These are phyloP conservation scores for Eumeta japonica DNA, from an alignment of 1,140 invertebrate genomes.

Conservation along the genomic window DNA sequence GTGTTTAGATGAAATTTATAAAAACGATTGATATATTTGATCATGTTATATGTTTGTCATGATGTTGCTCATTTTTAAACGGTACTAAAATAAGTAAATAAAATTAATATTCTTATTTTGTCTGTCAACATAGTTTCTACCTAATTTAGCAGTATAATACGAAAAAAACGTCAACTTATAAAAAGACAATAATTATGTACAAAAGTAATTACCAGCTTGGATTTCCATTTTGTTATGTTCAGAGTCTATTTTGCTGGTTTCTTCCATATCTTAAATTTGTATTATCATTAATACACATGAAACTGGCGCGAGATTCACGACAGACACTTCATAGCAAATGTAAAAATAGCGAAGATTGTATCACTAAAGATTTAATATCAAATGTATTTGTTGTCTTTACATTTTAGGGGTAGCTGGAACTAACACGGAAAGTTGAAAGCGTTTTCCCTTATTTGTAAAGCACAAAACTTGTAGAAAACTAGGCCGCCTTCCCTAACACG, in stretches of 20 bases:
- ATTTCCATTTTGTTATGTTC: constrained; percentile 17
- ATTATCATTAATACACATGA: constrained; percentile 19
- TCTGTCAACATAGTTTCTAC: too few species aligned
- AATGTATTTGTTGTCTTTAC: too few species aligned
- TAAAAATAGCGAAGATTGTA: constrained; percentile 14
- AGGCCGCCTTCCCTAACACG: constrained; percentile 25
- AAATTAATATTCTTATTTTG: constrained; percentile 2
- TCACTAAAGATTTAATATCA: too few species aligned
- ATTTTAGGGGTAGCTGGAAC: too few species aligned
- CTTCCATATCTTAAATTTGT: constrained; percentile 25
- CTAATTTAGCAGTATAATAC: too few species aligned
- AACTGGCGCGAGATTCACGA: constrained; percentile 39
- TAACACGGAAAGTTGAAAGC: constrained; percentile 16
- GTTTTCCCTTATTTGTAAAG: constrained; percentile 13
- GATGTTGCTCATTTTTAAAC: constrained; percentile 14
- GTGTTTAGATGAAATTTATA: too few species aligned
- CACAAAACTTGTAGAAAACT: too few species aligned
- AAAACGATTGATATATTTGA: too few species aligned
- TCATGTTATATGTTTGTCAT: not conserved
- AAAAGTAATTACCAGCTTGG: constrained; percentile 10
- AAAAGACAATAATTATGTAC: constrained; percentile 17
- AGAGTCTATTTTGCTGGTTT: constrained; percentile 18
- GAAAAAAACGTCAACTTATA: constrained; percentile 22
- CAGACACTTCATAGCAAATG: constrained; percentile 34
- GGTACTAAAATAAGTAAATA: constrained; percentile 16